Conservation (phyloP, 30 jellyfish, hydroid and myxozoan genomes). For the Aurelia sp. region DNA sequence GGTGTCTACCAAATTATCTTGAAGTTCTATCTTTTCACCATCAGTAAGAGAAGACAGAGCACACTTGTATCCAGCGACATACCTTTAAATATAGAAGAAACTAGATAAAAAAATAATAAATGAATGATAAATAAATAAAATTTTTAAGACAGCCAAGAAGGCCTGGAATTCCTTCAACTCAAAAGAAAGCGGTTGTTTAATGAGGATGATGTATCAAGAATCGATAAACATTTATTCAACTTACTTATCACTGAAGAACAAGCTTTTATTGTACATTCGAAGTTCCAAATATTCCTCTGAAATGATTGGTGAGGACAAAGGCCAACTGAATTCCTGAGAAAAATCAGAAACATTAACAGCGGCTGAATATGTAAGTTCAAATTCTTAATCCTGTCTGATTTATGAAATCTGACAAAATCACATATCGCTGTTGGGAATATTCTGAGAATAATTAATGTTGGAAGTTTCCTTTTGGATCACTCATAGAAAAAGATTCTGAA, state of each 20-base stretch:
- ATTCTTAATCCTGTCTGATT: no score
- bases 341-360: neutral
- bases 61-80: slow-evolving; percentile 49
- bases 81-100: neutral
- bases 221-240: neutral
- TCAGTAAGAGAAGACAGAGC: neutral
- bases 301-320: slow-evolving; percentile 50
- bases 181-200: no score
- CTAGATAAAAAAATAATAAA: neutral
- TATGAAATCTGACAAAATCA: no score
- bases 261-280: slow-evolving; percentile 14
- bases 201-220: neutral
- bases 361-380: neutral
- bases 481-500: no score
- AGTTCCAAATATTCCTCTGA: slow-evolving; percentile 41
- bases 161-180: no score
- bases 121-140: no score
- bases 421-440: no score
- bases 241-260: slow-evolving; percentile 61
- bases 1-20: slow-evolving; percentile 52
- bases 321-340: slow-evolving; percentile 62
- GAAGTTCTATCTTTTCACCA: slow-evolving; percentile 19
- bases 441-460: no score
- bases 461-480: no score
- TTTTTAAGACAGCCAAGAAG: no score